phyloP scores from a whole-genome alignment of 2,797 vertebrate genomes.

The Etheostoma nigrum region DNA sequence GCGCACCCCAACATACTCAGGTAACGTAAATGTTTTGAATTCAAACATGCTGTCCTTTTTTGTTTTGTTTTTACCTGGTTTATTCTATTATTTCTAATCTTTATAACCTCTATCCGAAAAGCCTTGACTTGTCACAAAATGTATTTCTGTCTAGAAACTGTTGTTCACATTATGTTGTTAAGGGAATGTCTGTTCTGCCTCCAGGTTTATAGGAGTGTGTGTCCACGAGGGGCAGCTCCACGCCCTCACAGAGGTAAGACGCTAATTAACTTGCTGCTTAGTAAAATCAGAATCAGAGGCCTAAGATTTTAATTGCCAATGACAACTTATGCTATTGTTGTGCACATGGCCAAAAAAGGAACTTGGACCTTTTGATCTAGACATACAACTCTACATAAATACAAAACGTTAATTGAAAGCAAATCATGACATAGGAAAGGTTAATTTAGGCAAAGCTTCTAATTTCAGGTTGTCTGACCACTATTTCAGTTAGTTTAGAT shows the following conservation, averaged over 20 bases:
- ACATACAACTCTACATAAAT: background rate
- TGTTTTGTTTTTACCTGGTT: background rate
- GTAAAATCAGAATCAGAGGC: background rate
- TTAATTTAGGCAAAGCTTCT: background rate
- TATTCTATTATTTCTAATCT: background rate
- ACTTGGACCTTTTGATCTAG: too few relatives aligned
- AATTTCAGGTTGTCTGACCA: background rate
- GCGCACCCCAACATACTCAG: conserved; percentile 97
- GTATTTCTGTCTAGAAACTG: background rate
- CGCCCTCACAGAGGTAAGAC: conserved; percentile 94
- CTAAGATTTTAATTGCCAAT: too few relatives aligned
- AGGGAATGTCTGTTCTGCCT: conserved; percentile 26
- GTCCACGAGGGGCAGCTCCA: conserved; percentile 98
- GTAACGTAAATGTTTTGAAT: conserved; percentile 66
- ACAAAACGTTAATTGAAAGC: background rate
- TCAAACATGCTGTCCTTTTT: background rate
- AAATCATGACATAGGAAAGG: background rate
- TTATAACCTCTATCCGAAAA: background rate
- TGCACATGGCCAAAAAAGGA: too few relatives aligned
- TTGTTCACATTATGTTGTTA: background rate
- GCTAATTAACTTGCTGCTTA: background rate
- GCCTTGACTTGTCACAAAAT: background rate
- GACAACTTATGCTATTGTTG: too few relatives aligned
- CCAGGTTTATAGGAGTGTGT: conserved; percentile 97
- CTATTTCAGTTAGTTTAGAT: too few relatives aligned